Evolutionary conservation across 1,140 invertebrate species (phyloP).

Genomic region (Globodera ellingtonae): DNA sequence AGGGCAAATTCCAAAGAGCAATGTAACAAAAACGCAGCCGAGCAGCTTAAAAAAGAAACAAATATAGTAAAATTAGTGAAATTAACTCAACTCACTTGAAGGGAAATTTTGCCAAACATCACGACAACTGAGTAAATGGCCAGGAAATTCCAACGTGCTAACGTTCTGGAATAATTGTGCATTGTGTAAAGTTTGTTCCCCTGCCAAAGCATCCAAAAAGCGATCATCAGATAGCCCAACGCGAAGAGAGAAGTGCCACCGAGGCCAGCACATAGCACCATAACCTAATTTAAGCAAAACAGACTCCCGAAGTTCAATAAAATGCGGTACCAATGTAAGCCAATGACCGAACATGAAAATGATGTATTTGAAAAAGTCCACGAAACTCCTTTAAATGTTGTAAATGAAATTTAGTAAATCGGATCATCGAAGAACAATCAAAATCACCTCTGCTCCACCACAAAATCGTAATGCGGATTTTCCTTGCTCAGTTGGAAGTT

Average conservation of each 20-base stretch:
- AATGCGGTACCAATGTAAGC: conserved; percentile 52
- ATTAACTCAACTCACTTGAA: conserved; percentile 51
- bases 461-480: conserved; percentile 63
- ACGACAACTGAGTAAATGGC: conserved; percentile 56
- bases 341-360: conserved; percentile 64
- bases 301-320: not conserved
- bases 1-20: conserved; percentile 25
- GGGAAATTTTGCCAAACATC: conserved; percentile 55
- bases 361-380: conserved; percentile 58
- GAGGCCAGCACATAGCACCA: conserved; percentile 58
- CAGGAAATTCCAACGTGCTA: conserved; percentile 56
- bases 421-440: conserved; percentile 23
- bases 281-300: conserved; percentile 29
- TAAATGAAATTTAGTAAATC: conserved; percentile 14
- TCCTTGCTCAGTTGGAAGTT: conserved; percentile 43
- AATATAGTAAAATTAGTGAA: not conserved
- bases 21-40: conserved; percentile 54
- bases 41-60: conserved; percentile 44
- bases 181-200: conserved; percentile 64
- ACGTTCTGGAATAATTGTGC: conserved; percentile 44
- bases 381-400: conserved; percentile 51
- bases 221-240: conserved; percentile 60
- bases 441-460: conserved; percentile 51
- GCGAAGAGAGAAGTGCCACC: conserved; percentile 64
- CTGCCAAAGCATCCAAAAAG: conserved; percentile 63